phyloP scores from a whole-genome alignment of 2,797 vertebrate species.

The Okamejei kenojei region DNA sequence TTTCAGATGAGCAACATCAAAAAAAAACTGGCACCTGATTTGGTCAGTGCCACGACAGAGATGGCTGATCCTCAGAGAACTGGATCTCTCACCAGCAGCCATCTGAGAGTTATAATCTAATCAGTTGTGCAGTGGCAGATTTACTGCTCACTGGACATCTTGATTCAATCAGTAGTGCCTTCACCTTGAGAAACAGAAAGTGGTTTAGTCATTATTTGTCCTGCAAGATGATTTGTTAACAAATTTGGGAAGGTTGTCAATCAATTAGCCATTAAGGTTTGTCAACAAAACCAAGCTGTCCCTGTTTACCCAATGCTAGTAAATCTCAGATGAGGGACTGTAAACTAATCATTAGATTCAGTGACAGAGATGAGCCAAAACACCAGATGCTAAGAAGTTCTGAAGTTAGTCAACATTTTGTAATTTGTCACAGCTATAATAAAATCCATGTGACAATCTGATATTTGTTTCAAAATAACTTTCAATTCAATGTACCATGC shows the following conservation, averaged over 20 bases:
- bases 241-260: neutral
- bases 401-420: slow-evolving; percentile 16
- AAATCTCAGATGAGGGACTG: neutral
- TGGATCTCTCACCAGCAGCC: neutral
- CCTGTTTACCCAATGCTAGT: neutral
- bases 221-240: neutral
- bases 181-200: neutral
- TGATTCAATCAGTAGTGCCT: neutral
- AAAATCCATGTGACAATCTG: neutral
- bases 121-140: neutral
- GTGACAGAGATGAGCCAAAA: slow-evolving; percentile 5
- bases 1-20: neutral
- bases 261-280: neutral
- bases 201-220: slow-evolving; percentile 4
- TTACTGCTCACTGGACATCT: neutral
- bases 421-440: neutral
- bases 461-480: slow-evolving; percentile 2
- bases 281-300: slow-evolving; percentile 5
- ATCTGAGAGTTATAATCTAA: neutral
- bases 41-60: neutral
- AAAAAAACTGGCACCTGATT: neutral
- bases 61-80: neutral
- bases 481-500: neutral
- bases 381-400: slow-evolving; percentile 31
- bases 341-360: slow-evolving; percentile 20